Base-by-base conservation (phyloP, 2,113 vertebrate species). In the Nothocercus nigrocapillus region DNA sequence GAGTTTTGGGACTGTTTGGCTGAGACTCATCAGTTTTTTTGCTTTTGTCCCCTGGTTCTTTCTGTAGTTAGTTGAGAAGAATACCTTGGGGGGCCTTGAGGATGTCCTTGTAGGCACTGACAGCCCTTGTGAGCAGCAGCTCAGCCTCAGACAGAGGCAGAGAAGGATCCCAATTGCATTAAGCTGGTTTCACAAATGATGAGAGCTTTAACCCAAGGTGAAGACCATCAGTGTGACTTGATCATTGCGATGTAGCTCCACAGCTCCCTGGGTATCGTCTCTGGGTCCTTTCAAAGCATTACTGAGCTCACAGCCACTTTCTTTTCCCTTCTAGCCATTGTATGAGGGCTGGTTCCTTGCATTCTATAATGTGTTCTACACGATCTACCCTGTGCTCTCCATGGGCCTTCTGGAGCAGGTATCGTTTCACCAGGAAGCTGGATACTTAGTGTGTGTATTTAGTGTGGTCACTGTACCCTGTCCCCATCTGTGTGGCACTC, bases 311-410 rank as follows among this genome's bases (percentile, higher is more conserved):
- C 56, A 30, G 38, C 32, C n/a, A 10, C 61, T 40, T 63, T 78
- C 51, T 88, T 51, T 75, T 79, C 68, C 59, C 84, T 44, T 86
- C 14, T 97, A 99, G 99, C 97, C 98, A 18, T 93, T 99, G 49
- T 99, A 99, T 2, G 99, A 99, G 94, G 97, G 97, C 22, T 99
- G 99, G 99, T 99, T 99, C 97, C 98, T 99, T 14, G 97, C 98
- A 0, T 80, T 99, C 54, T 99, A 99, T 97, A 99, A 98, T 8
- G 95, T 98, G 42, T 83, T 98, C 27, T 99, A 99, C 96, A 98
- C 98, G 5, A 90, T 98, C 1, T 54, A 92, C 13, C 99, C 99
- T 0, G 78, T 98, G 34, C 88, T 99, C 69, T 98, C 97, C 32
- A 2, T 99, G 15, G 99, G 98, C 7, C 82, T 99, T 66, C 98